Conservation (phyloP, 2,113 vertebrate species). For the Sitta europaea region DNA sequence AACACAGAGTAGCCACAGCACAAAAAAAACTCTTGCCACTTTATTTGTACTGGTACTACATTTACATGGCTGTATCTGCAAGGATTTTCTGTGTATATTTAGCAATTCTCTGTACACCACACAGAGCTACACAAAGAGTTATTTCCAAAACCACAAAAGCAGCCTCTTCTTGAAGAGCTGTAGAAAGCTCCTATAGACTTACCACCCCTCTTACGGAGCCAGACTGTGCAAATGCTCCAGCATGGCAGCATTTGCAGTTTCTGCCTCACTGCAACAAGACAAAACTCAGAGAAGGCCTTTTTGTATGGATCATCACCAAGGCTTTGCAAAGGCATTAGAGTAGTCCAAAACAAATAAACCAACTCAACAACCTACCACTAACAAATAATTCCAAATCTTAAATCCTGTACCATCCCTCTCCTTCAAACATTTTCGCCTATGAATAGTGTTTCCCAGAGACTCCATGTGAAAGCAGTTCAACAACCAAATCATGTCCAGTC, state of each 20-base stretch:
- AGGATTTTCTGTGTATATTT: neutral
- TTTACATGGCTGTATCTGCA: neutral
- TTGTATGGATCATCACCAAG: neutral
- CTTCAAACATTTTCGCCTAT: neutral
- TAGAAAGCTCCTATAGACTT: neutral
- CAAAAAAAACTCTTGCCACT: neutral
- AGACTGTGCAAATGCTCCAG: neutral
- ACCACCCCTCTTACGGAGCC: neutral
- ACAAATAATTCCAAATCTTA: neutral
- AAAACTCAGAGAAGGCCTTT: neutral
- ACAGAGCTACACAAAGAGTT: neutral
- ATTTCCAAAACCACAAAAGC: neutral
- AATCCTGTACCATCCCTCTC: neutral
- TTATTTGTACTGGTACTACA: neutral
- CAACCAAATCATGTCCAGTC: neutral
- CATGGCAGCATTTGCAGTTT: neutral
- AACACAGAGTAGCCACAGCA: neutral
- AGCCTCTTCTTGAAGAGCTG: neutral
- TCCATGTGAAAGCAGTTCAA: neutral
- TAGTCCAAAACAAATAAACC: neutral
- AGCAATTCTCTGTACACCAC: neutral
- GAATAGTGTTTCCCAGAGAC: neutral
- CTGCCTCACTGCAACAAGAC: neutral
- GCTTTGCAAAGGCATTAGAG: neutral
- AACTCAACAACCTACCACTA: neutral